Percentiles rank a stretch among this genome's conserved stretches.
phyloP scores from a whole-genome alignment of 1,140 invertebrate genomes.

The Euwallacea fornicatus region DNA sequence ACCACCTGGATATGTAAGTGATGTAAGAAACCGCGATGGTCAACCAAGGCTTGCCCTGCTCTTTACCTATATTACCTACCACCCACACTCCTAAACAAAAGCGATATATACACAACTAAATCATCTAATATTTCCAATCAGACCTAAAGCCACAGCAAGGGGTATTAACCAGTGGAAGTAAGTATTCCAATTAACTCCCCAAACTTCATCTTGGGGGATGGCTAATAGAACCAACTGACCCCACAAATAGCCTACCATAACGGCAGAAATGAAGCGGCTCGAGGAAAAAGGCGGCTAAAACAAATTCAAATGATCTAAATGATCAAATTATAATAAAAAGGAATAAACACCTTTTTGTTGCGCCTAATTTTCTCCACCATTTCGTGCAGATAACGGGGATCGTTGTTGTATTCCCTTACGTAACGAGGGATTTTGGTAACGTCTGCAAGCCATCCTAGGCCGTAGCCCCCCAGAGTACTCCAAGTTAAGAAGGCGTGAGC shows the following conservation, averaged over 20 bases:
- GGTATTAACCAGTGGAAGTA: slow-evolving; percentile 74
- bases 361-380: slow-evolving; percentile 65
- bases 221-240: slow-evolving; percentile 73
- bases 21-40: slow-evolving; percentile 70
- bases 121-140: slow-evolving; percentile 39
- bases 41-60: slow-evolving; percentile 59
- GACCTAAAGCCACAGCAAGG: slow-evolving; percentile 73
- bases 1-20: slow-evolving; percentile 64
- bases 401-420: slow-evolving; percentile 83
- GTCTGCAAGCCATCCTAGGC: slow-evolving; percentile 85
- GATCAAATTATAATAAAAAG: background rate
- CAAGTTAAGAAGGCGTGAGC: slow-evolving; percentile 89
- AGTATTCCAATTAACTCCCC: slow-evolving; percentile 66
- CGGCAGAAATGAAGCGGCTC: slow-evolving; percentile 73
- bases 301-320: slow-evolving; percentile 18
- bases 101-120: background rate
- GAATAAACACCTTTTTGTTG: slow-evolving; percentile 63
- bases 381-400: slow-evolving; percentile 68
- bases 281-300: slow-evolving; percentile 77
- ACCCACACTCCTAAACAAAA: slow-evolving; percentile 76
- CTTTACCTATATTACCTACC: slow-evolving; percentile 86
- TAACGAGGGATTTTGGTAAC: slow-evolving; percentile 84
- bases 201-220: slow-evolving; percentile 74
- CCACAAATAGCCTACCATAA: slow-evolving; percentile 80
- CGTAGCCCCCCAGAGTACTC: slow-evolving; percentile 84